Evolutionary conservation across 2,888 invertebrate genomes (phyloP).

Genomic region (Noctua comes): DNA sequence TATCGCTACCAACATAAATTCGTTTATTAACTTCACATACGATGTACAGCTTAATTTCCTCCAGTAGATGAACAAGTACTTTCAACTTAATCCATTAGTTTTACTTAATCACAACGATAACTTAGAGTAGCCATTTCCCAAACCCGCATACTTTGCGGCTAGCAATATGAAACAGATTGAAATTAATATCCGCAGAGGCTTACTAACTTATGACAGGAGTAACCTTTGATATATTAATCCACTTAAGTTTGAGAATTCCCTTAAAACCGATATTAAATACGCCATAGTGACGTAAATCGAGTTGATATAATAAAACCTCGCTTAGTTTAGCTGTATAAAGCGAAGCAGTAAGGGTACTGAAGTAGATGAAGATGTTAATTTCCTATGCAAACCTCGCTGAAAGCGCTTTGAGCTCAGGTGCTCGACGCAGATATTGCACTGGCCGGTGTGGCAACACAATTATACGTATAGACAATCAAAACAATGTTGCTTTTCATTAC

Average conservation of each 20-base stretch:
- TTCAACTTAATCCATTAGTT: constrained; percentile 53
- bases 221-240: constrained; percentile 70
- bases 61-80: constrained; percentile 22
- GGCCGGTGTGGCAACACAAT: constrained; percentile 36
- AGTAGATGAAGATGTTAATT: constrained; percentile 76
- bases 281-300: constrained; percentile 17
- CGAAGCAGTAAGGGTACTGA: constrained; percentile 56
- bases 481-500: constrained; percentile 51
- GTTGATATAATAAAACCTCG: constrained; percentile 55
- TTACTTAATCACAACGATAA: constrained; percentile 53
- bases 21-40: constrained; percentile 9
- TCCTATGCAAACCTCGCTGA: constrained; percentile 72
- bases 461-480: constrained; percentile 50
- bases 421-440: constrained; percentile 63
- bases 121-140: constrained; percentile 37
- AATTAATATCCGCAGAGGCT: constrained; percentile 57
- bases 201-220: constrained; percentile 64
- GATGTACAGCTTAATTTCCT: constrained; percentile 38
- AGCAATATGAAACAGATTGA: constrained; percentile 44
- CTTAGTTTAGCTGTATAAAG: constrained; percentile 55
- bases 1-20: neutral
- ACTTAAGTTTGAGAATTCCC: constrained; percentile 53
- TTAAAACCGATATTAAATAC: constrained; percentile 58
- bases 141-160: constrained; percentile 41
- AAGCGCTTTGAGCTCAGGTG: constrained; percentile 70